These are phyloP conservation scores for Myiopsitta monachus DNA, from an alignment of 2,113 vertebrate genomes.

Conservation along the genomic window DNA sequence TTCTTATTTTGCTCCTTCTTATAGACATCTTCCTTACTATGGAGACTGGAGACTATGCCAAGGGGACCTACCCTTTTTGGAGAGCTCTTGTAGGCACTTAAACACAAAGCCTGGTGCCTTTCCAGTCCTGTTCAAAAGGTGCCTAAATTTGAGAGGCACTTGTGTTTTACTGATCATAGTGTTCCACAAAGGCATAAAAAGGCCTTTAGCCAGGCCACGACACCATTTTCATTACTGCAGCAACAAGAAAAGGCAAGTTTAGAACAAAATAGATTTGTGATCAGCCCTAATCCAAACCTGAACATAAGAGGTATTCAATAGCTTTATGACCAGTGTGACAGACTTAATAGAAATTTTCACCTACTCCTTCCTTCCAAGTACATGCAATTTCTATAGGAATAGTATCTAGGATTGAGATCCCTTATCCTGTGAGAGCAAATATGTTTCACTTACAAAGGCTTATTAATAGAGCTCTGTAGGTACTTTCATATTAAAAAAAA, in stretches of 20 bases:
- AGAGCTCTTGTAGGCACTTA: not conserved
- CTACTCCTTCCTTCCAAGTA: not conserved
- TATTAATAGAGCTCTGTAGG: not conserved
- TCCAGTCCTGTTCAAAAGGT: not conserved
- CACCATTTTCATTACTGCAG: not conserved
- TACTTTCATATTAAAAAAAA: not conserved
- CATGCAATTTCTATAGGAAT: not conserved
- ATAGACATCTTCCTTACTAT: not conserved
- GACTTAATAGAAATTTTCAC: not conserved
- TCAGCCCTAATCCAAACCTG: not conserved
- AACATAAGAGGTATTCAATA: not conserved
- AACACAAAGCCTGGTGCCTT: not conserved
- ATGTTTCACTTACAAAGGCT: not conserved
- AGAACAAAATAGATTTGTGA: not conserved
- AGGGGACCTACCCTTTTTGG: not conserved
- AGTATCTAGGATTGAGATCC: not conserved
- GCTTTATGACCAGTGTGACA: not conserved
- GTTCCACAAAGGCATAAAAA: not conserved
- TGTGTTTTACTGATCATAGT: not conserved
- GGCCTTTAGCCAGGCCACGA: not conserved
- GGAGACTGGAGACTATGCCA: not conserved
- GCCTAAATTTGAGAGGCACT: not conserved
- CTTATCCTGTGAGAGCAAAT: not conserved
- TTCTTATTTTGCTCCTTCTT: not conserved
- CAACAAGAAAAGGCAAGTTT: not conserved